Evolutionary conservation across 2,113 vertebrate genomes (phyloP), one percentile per base, ranked within the genome.

Genomic region (Laterallus jamaicensis): DNA sequence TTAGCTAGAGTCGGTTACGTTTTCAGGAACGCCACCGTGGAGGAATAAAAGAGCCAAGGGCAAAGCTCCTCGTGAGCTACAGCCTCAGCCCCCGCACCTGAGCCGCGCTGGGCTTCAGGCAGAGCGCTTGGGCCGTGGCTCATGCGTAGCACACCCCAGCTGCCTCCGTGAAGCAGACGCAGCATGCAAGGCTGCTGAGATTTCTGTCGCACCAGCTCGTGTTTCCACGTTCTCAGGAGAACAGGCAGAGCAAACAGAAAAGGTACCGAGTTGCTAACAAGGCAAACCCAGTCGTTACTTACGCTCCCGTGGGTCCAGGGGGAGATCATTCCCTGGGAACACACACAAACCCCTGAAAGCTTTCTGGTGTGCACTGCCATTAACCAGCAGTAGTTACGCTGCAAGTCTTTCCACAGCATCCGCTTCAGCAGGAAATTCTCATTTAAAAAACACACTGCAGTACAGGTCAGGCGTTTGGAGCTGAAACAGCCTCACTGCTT

Each of bases 311-410:
- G 0, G 11, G n/a, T 12, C 31, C 63, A 50, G 50, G 28, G 29
- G 16, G 28, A 62, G 15, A 40, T 18, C 5, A 21, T 5, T 5
- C 63, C 20, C 7, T 16, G 15, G 26, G 66, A 77, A 40, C 24
- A 74, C 4, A 2, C 55, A 10, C 9, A 20, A 24, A 35, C 15
- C 26, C 21, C 5, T 3, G 1, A 10, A n/a, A 37, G 31, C 28
- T 40, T 44, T 40, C 35, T 10, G 20, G 2, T 0, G 7, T 15
- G 9, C 0, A 0, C n/a, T 18, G 2, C n/a, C 11, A 40, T 10
- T 35, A 42, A 24, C 8, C 7, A 7, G 25, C 19, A 0, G 35
- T 10, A 64, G 37, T 2, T 9, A 6, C 29, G 32, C 22, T 15
- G 5, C 28, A 37, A 54, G 40, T 20, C 25, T 4, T 25, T 9